These are phyloP conservation scores for Synanthedon andrenaeformis DNA, from an alignment of 2,888 invertebrate genomes.

Conservation along the genomic window DNA sequence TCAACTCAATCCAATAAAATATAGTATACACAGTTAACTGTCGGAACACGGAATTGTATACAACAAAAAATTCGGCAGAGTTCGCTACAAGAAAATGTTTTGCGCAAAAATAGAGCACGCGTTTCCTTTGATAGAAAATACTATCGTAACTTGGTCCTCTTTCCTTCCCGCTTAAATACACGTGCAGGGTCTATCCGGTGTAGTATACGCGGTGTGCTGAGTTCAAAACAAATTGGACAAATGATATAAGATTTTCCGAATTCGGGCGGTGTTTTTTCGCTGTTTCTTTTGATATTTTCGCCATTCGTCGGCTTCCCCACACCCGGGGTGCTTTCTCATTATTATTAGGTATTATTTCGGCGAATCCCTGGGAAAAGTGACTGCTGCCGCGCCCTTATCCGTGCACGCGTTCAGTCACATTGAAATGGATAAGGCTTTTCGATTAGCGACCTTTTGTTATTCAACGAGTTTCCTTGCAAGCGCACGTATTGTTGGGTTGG, in stretches of 20 bases:
- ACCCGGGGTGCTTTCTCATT: slow-evolving; percentile 16
- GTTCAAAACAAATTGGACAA: slow-evolving; percentile 18
- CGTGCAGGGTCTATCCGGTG: slow-evolving; percentile 1
- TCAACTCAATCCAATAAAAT: neutral
- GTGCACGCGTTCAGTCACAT: slow-evolving; percentile 12
- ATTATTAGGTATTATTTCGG: slow-evolving; percentile 23
- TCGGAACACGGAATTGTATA: slow-evolving; percentile 4
- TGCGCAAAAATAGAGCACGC: slow-evolving; percentile 23
- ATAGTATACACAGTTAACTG: slow-evolving; percentile 6
- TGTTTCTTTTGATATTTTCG: slow-evolving; percentile 34
- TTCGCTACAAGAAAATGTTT: slow-evolving; percentile 29
- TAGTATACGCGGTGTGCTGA: slow-evolving; percentile 3
- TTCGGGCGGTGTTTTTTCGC: slow-evolving; percentile 27
- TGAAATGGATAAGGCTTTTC: slow-evolving; percentile 17
- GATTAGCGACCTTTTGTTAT: slow-evolving; percentile 16
- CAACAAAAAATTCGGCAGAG: slow-evolving; percentile 21
- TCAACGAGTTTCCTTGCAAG: slow-evolving; percentile 1
- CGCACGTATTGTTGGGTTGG: neutral
- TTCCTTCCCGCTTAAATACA: slow-evolving; percentile 5
- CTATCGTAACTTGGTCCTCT: slow-evolving; percentile 17
- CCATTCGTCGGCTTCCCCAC: slow-evolving; percentile 18
- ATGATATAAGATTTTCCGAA: slow-evolving; percentile 28
- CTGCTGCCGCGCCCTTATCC: slow-evolving; percentile 14
- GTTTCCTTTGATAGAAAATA: slow-evolving; percentile 21
- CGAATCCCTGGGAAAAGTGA: slow-evolving; percentile 25